A percentile compares a stretch with the other conserved stretches of the same genome.
These are phyloP conservation scores for Volucella zonaria DNA, from an alignment of 2,888 invertebrate species.

Conservation along the genomic window DNA sequence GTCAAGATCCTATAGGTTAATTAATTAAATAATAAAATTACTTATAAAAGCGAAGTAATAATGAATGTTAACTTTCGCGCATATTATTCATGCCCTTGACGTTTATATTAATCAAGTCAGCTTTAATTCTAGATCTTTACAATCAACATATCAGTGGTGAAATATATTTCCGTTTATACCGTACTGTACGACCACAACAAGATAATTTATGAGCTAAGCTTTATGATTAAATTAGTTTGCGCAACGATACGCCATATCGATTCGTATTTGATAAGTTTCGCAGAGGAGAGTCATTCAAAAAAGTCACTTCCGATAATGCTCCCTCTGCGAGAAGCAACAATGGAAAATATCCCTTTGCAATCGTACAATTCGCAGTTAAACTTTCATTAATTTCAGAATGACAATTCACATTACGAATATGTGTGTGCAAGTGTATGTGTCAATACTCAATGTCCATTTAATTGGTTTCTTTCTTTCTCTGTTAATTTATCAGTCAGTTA, in stretches of 20 bases:
- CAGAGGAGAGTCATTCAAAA: neutral
- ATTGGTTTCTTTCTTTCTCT: slow-evolving; percentile 26
- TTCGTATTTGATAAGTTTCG: neutral
- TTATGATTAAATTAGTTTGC: neutral
- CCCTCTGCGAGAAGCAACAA: neutral
- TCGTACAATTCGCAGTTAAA: slow-evolving; percentile 26
- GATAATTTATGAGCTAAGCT: no score
- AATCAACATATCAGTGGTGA: no score
- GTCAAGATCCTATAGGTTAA: no score
- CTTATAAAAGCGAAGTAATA: no score
- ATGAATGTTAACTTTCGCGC: no score
- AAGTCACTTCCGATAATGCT: neutral
- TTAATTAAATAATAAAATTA: no score
- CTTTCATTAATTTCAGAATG: slow-evolving; percentile 18
- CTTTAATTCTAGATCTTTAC: no score
- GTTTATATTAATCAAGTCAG: no score
- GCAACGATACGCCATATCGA: neutral
- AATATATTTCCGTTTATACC: no score
- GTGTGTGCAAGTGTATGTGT: neutral
- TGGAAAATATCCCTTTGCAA: neutral
- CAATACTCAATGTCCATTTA: neutral
- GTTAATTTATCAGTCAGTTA: slow-evolving; percentile 17
- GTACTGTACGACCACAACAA: no score
- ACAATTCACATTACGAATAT: slow-evolving; percentile 6
- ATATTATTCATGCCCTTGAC: no score